Conservation (phyloP, 2,797 vertebrate species). For the Xiphophorus birchmanni region DNA sequence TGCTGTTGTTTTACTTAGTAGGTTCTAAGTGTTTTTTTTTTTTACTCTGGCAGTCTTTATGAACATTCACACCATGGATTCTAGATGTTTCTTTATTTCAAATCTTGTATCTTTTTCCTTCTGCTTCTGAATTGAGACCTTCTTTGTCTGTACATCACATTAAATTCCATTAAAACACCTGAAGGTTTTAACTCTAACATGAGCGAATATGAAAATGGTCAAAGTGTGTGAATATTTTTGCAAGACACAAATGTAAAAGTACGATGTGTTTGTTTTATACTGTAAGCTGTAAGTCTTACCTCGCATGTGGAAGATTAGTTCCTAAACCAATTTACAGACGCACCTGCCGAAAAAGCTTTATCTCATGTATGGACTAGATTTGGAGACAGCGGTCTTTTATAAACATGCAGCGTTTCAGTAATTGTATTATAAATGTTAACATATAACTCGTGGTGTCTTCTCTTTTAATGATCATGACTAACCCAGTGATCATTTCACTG, state of each 20-base stretch:
- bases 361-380: not conserved
- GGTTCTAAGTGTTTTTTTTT: not conserved
- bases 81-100: not conserved
- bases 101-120: not conserved
- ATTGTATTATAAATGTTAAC: not conserved
- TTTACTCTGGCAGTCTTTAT: not conserved
- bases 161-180: not conserved
- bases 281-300: not conserved
- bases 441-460: not conserved
- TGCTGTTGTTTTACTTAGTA: constrained; percentile 1
- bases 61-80: not conserved
- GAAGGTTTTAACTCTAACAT: not conserved
- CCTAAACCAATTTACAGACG: not conserved
- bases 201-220: not conserved
- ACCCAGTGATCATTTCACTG: not conserved
- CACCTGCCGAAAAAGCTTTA: constrained; percentile 2
- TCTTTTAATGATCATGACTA: not conserved
- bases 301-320: not conserved
- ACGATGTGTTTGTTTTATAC: not conserved
- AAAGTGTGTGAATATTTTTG: not conserved
- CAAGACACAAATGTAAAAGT: not conserved
- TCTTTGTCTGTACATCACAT: not conserved
- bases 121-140: not conserved
- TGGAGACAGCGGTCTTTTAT: not conserved
- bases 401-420: not conserved